phyloP scores from a whole-genome alignment of 2,797 vertebrate species.

The Esox lucius region DNA sequence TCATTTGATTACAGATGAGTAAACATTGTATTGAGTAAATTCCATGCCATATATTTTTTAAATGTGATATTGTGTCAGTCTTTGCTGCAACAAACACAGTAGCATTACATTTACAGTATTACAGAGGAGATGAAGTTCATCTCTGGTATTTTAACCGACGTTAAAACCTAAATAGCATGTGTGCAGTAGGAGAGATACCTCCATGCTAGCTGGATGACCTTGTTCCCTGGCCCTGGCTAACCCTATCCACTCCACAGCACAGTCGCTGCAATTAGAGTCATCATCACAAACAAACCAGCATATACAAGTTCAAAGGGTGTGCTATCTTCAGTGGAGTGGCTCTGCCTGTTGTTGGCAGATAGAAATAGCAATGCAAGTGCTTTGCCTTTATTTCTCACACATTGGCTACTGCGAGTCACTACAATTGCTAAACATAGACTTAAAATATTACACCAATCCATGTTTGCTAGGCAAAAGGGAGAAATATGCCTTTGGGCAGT shows the following conservation, averaged over 20 bases:
- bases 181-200: slow-evolving; percentile 27
- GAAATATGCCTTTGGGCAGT: not conserved
- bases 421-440: slow-evolving; percentile 35
- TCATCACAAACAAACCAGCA: slow-evolving; percentile 66
- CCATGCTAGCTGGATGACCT: slow-evolving; percentile 12
- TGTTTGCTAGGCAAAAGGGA: not conserved
- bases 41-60: not conserved
- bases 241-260: slow-evolving; percentile 57
- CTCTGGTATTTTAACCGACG: slow-evolving; percentile 4
- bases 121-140: not conserved
- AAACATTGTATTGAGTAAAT: not conserved
- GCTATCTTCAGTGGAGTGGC: slow-evolving; percentile 62
- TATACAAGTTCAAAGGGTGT: slow-evolving; percentile 44
- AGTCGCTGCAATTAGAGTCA: slow-evolving; percentile 68
- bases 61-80: not conserved
- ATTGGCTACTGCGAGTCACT: slow-evolving; percentile 34
- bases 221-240: slow-evolving; percentile 43
- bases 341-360: slow-evolving; percentile 65
- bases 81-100: not conserved
- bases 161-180: slow-evolving; percentile 31
- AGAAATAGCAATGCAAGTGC: slow-evolving; percentile 60
- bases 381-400: slow-evolving; percentile 29
- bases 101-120: not conserved
- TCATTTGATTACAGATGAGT: too few relatives aligned
- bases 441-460: not conserved